Evolutionary conservation across 2,888 invertebrate genomes (phyloP).

Genomic region (Drosophila meridionalis): DNA sequence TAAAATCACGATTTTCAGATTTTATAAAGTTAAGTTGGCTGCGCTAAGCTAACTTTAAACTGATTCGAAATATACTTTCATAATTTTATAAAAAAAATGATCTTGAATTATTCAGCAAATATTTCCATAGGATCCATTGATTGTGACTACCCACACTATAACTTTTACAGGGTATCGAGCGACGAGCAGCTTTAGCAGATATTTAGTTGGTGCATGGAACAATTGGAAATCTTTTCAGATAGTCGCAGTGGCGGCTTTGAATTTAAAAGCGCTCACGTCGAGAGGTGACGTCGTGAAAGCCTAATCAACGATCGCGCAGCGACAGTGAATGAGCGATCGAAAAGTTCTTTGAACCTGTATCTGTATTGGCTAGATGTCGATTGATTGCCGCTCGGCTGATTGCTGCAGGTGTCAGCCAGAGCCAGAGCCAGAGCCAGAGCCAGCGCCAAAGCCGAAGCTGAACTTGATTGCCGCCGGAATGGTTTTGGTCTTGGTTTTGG

Average conservation of each 20-base stretch:
- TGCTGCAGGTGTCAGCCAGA: slow-evolving; percentile 32
- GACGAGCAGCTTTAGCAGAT: background rate
- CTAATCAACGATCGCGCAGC: slow-evolving; percentile 42
- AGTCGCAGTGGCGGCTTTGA: slow-evolving; percentile 1
- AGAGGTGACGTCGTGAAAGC: slow-evolving; percentile 49
- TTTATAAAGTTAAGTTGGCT: background rate
- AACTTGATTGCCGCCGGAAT: slow-evolving; percentile 39
- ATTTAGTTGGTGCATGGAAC: background rate
- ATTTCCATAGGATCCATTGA: background rate
- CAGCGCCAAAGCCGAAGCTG: slow-evolving; percentile 9
- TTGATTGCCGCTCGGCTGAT: slow-evolving; percentile 33
- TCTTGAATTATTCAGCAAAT: background rate
- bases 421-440: slow-evolving; percentile 4
- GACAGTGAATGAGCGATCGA: slow-evolving; percentile 39
- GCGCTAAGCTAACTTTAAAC: background rate
- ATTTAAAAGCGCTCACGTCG: slow-evolving; percentile 32
- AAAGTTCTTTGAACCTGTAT: slow-evolving; percentile 55
- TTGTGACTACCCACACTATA: background rate
- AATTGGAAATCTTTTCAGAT: slow-evolving; percentile 10
- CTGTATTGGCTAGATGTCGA: slow-evolving; percentile 27
- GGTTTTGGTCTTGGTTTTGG: slow-evolving; percentile 10
- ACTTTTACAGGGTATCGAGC: background rate
- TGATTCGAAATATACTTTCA: background rate
- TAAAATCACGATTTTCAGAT: background rate
- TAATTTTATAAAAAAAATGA: too few relatives aligned